A percentile compares a stretch with the other conserved stretches of the same genome.
These are phyloP conservation scores for Zelleria hepariella DNA, from an alignment of 2,888 invertebrate species.

Conservation along the genomic window DNA sequence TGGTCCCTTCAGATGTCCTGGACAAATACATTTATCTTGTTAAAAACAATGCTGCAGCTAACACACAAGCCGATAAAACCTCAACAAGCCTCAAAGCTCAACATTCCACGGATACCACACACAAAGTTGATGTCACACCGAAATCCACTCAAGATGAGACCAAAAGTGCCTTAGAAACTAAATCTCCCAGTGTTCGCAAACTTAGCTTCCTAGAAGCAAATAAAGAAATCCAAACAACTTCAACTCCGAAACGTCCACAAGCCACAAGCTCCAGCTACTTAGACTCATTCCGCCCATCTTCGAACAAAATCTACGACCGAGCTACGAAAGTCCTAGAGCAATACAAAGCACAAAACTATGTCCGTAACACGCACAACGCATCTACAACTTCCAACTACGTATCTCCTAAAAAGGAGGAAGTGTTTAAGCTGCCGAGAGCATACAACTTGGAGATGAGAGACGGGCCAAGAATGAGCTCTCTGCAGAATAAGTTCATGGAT, in stretches of 20 bases:
- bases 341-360: slow-evolving; percentile 46
- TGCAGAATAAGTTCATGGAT: slow-evolving; percentile 41
- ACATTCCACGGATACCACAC: not conserved
- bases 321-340: slow-evolving; percentile 59
- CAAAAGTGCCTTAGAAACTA: slow-evolving; percentile 21
- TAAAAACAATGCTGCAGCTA: slow-evolving; percentile 32
- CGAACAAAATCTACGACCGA: slow-evolving; percentile 56
- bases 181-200: slow-evolving; percentile 43
- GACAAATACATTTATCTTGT: slow-evolving; percentile 65
- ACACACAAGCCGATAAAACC: slow-evolving; percentile 24
- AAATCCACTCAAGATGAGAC: slow-evolving; percentile 19
- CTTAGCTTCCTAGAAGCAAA: slow-evolving; percentile 44
- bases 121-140: not conserved
- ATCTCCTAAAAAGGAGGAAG: slow-evolving; percentile 42
- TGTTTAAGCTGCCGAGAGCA: slow-evolving; percentile 45
- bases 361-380: slow-evolving; percentile 20
- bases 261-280: slow-evolving; percentile 26
- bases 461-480: slow-evolving; percentile 22
- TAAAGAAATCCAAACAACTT: slow-evolving; percentile 56
- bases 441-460: slow-evolving; percentile 21
- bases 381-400: slow-evolving; percentile 30
- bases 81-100: not conserved
- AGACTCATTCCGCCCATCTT: slow-evolving; percentile 47
- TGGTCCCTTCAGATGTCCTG: slow-evolving; percentile 41
- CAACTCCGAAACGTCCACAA: slow-evolving; percentile 45